phyloP scores from a whole-genome alignment of 1,140 invertebrate genomes.

The Habropoda laboriosa region DNA sequence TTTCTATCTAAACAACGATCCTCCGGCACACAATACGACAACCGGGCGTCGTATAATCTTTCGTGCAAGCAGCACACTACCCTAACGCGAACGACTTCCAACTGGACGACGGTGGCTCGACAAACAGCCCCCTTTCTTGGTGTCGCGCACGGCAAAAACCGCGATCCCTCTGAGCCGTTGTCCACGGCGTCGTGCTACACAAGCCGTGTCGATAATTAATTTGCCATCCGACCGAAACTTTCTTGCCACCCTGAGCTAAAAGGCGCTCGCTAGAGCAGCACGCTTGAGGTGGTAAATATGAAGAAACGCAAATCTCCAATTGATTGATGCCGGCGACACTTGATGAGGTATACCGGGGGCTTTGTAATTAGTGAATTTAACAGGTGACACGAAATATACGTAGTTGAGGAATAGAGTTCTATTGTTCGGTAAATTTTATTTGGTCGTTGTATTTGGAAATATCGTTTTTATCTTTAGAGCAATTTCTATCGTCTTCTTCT shows the following conservation, averaged over 20 bases:
- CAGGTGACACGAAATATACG: too few relatives aligned
- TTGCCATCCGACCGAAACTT: constrained; percentile 23
- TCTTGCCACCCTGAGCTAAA: background rate
- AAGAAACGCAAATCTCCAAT: background rate
- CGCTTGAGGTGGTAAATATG: background rate
- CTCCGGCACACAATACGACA: background rate
- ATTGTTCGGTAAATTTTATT: too few relatives aligned
- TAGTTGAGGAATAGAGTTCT: too few relatives aligned
- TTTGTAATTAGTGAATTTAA: too few relatives aligned
- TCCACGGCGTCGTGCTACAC: background rate
- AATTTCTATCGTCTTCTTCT: too few relatives aligned
- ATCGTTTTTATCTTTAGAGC: too few relatives aligned
- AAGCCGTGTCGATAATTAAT: constrained; percentile 32
- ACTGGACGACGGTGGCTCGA: background rate
- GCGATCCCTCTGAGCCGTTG: background rate
- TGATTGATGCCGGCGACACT: too few relatives aligned
- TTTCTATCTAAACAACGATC: constrained; percentile 3
- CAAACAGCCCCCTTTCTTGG: constrained; percentile 12
- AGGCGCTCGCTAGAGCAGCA: background rate
- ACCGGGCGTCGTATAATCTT: constrained; percentile 2
- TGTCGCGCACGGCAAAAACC: constrained; percentile 1
- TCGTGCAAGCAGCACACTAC: background rate
- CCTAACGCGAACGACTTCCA: background rate
- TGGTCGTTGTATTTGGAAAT: too few relatives aligned
- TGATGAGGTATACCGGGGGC: too few relatives aligned